Evolutionary conservation across 2,888 invertebrate species (phyloP), one percentile per base, ranked within the genome.

Genomic region (Eupithecia pulchellata): DNA sequence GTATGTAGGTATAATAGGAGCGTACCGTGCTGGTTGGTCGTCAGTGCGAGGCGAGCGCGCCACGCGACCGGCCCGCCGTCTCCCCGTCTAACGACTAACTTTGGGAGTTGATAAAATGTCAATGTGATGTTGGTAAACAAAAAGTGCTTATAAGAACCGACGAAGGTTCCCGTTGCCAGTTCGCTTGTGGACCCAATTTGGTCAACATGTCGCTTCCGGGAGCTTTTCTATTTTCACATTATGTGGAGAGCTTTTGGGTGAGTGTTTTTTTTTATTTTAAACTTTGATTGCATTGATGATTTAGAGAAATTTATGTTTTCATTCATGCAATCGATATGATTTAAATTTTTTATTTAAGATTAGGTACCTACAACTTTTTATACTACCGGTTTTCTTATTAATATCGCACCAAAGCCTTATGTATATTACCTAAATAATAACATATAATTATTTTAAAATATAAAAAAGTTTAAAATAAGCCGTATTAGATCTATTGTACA

Each of bases 101-200:
- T 66, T 60, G 64, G 42, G 64, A 61, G 62, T 72, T 85, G 81
- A 82, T 78, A 83, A 82, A 85, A 86, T 86, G 85, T 84, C 80
- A 86, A 85, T 91, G 91, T 91, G 86, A 91, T 92, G 93, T 92
- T 93, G 89, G 89, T 91, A 92, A 92, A 93, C 89, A 93, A 89
- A 89, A 90, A 91, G 89, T 91, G 91, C 86, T 86, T 88, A 91
- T 91, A 91, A 90, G 90, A 91, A 90, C 71, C 80, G 77, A 79
- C 82, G 88, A 86, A 85, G n/a, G 27, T 78, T 80, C 82, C 79
- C 82, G 77, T 83, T 83, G 84, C 85, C 89, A 92, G 89, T 91
- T 86, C 84, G 77, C 78, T 82, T 80, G 89, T 91, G 89, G 88
- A 85, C 81, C 82, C 83, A 82, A 84, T 80, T 86, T 81, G 82